Evolutionary conservation across 2,797 vertebrate genomes (phyloP), one percentile per base, ranked within the genome.

Genomic region (Benthosema pterotum): DNA sequence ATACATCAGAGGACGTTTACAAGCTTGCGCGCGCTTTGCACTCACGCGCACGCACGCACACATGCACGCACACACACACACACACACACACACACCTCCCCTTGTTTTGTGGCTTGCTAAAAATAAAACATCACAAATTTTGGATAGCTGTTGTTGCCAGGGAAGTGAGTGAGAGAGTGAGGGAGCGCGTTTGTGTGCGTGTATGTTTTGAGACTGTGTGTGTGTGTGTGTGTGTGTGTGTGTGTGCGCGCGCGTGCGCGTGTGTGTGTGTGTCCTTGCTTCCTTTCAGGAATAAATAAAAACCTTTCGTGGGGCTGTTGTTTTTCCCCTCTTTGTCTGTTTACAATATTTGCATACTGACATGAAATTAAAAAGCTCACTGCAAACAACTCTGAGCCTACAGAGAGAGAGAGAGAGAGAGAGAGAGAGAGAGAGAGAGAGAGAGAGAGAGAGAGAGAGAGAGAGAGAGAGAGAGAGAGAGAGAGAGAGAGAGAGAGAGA

Each of bases 41-140:
- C n/a, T n/a, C n/a, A 22, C 71, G 38, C 42, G 55, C 14, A 17
- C 53, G 18, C 50, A 28, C 14, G 56, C 42, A 1, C 14, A 11
- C 13, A 32, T 4, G 15, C 13, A 54, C 28, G 16, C 9, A 38
- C 5, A 43, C 53, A 11, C 15, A 32, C 17, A 8, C 53, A 1
- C 32, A 16, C 28, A 2, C 32, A 28, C 42, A 19, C 17, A 47
- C 46, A 17, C 42, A 13, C 25, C 17, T 15, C 69, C 65, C 56
- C 83, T 81, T 79, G 79, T 88, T 38, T 88, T 85, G 71, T 83
- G 72, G 87, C 79, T 83, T 87, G n/a, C 87, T 88, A 88, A 87
- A 89, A 89, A 90, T 88, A 90, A 79, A 84, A 53, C 15, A 2
- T 1, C 65, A 67, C 52, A 7, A 72, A 49, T 72, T 56, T 28